These are phyloP conservation scores for Zele albiditarsus DNA, from an alignment of 2,888 invertebrate species.

Conservation along the genomic window DNA sequence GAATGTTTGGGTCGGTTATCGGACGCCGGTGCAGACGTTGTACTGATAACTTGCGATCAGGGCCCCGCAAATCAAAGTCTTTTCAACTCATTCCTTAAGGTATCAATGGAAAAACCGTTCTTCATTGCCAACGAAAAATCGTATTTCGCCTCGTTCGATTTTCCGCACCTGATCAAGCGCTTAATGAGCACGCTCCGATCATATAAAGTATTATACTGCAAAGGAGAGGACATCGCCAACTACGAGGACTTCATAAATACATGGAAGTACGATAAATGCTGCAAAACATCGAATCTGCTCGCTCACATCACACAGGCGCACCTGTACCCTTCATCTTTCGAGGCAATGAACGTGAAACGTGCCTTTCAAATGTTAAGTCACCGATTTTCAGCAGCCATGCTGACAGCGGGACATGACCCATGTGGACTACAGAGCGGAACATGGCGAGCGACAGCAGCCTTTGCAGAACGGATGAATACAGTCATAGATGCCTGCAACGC, in stretches of 20 bases:
- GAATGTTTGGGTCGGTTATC: not conserved
- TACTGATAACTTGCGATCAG: not conserved
- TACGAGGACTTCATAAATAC: constrained; percentile 38
- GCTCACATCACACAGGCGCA: constrained; percentile 42
- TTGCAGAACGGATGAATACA: constrained; percentile 38
- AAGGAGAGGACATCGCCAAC: constrained; percentile 33
- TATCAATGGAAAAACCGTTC: constrained; percentile 6
- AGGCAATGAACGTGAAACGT: constrained; percentile 49
- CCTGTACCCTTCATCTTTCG: constrained; percentile 35
- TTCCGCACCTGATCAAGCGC: constrained; percentile 45
- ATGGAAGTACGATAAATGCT: too few relatives aligned
- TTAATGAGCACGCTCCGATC: too few relatives aligned
- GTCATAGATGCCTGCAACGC: constrained; percentile 42
- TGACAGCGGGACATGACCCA: constrained; percentile 40
- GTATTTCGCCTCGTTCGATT: constrained; percentile 38
- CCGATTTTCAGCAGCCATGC: constrained; percentile 37
- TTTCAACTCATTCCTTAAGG: not conserved
- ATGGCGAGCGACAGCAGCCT: constrained; percentile 42
- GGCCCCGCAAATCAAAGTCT: not conserved
- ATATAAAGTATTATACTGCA: constrained; percentile 31
- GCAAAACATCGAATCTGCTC: constrained; percentile 41
- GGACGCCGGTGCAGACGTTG: constrained; percentile 1
- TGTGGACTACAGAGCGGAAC: constrained; percentile 25
- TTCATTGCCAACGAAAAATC: constrained; percentile 2
- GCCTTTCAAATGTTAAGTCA: constrained; percentile 47